phyloP scores from a whole-genome alignment of 2,888 invertebrate species.

The Cheilosia vernalis region DNA sequence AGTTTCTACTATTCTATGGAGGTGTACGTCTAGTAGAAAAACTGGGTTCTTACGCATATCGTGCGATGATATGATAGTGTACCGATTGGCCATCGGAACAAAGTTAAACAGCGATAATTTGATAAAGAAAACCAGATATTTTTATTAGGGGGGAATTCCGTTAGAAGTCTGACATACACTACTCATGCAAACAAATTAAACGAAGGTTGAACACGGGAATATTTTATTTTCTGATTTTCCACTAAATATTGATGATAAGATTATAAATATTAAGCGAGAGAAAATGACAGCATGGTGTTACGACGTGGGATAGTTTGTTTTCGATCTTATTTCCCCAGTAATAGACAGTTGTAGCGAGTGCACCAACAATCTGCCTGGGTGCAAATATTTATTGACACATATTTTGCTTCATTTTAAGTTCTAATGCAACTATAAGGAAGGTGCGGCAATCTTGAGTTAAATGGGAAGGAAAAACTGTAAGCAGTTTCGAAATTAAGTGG shows the following conservation, averaged over 20 bases:
- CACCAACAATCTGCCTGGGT: too few species aligned
- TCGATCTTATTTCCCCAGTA: background rate
- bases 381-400: too few species aligned
- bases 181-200: constrained; percentile 45
- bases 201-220: constrained; percentile 40
- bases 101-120: constrained; percentile 40
- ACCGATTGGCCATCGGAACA: constrained; percentile 32
- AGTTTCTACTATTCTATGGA: background rate
- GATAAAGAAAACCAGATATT: constrained; percentile 15
- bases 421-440: too few species aligned
- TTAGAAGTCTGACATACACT: constrained; percentile 25
- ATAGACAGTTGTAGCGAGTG: background rate
- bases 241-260: constrained; percentile 48
- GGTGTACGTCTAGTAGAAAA: background rate
- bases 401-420: too few species aligned
- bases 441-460: too few species aligned
- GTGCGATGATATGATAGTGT: constrained; percentile 27
- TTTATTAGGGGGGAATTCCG: constrained; percentile 54
- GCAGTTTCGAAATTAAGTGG: too few species aligned
- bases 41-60: constrained; percentile 26
- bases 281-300: constrained; percentile 20
- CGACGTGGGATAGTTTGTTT: constrained; percentile 13
- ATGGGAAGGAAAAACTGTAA: too few species aligned
- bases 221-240: constrained; percentile 59
- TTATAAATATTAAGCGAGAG: background rate